Evolutionary conservation across 2,888 invertebrate genomes (phyloP).

Genomic region (Leucozona laternaria): DNA sequence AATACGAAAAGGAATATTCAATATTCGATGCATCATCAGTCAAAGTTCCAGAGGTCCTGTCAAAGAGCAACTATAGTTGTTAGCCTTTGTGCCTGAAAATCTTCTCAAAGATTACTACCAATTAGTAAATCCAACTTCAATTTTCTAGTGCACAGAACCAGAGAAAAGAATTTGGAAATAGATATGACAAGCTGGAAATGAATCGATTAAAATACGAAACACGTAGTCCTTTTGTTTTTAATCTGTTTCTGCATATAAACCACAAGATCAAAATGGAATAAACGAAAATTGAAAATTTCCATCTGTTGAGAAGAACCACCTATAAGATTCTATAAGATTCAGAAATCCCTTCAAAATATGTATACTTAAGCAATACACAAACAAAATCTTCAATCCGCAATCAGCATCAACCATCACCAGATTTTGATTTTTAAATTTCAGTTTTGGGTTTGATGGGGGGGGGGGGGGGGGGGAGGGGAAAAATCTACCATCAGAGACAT

Average conservation of each 20-base stretch:
- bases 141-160: background rate
- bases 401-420: background rate
- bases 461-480: background rate
- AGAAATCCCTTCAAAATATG: background rate
- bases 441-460: too few relatives aligned
- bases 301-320: background rate
- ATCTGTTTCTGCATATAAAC: background rate
- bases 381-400: background rate
- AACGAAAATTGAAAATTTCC: background rate
- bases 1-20: too few relatives aligned
- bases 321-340: background rate
- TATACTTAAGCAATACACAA: background rate
- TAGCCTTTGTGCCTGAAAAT: background rate
- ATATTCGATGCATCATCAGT: too few relatives aligned
- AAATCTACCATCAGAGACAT: background rate
- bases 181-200: background rate
- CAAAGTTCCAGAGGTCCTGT: background rate
- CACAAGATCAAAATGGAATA: background rate
- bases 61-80: too few relatives aligned
- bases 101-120: background rate
- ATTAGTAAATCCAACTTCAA: background rate
- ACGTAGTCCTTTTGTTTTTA: too few relatives aligned
- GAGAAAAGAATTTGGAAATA: background rate
- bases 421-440: background rate
- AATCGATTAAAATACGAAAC: constrained; percentile 2